Percentiles rank a stretch among this genome's conserved stretches.
Conservation (phyloP, 2,113 vertebrate genomes). For the Scolopax mira region DNA sequence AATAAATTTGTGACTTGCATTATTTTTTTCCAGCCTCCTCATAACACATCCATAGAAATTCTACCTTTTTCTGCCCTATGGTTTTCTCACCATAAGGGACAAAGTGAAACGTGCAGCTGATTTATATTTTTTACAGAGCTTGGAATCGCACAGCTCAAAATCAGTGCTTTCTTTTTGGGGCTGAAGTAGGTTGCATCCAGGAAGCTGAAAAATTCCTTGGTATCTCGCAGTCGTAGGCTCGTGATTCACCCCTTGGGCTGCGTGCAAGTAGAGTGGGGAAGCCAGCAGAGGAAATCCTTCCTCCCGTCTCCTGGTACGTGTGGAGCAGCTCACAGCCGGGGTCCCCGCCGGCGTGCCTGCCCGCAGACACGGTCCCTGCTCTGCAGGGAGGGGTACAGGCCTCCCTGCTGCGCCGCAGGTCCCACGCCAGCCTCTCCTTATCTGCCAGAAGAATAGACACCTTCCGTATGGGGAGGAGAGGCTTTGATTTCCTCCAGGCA, state of each 20-base stretch:
- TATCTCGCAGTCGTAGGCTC: background rate
- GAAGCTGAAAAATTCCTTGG: background rate
- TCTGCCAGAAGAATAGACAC: background rate
- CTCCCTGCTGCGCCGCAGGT: background rate
- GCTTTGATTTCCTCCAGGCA: background rate
- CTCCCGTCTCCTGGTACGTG: background rate
- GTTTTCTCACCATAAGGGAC: background rate
- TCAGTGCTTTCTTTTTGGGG: background rate
- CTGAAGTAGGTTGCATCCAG: background rate
- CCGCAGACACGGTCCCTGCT: background rate
- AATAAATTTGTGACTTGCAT: background rate
- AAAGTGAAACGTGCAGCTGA: background rate
- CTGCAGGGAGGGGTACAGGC: background rate
- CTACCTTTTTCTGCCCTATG: background rate
- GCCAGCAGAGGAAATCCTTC: slow-evolving; percentile 55
- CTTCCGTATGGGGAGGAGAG: background rate
- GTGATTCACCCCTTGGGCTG: background rate
- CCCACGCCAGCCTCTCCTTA: background rate
- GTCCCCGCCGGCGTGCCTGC: background rate
- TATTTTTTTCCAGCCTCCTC: background rate
- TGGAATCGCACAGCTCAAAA: background rate
- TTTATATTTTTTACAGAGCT: background rate
- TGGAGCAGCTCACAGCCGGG: slow-evolving; percentile 17
- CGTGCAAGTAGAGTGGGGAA: background rate
- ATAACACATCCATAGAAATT: background rate